Conservation (phyloP, 2,113 vertebrate species). For the Antechinus flavipes region DNA sequence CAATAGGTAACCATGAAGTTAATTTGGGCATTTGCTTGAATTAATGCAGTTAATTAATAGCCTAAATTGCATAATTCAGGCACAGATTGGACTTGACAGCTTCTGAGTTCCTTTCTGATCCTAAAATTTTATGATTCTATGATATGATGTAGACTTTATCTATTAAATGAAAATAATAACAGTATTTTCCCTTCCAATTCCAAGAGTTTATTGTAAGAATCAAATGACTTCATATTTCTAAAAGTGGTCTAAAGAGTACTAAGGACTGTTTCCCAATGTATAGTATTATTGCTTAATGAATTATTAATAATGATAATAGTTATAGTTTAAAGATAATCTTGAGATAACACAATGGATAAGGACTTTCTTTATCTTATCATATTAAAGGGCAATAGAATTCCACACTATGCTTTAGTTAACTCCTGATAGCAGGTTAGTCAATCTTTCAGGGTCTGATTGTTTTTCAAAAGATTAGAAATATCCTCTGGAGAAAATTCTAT, state of each 20-base stretch:
- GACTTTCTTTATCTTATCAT: constrained; percentile 27
- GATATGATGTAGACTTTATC: background rate
- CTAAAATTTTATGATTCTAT: background rate
- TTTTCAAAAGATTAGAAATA: constrained; percentile 26
- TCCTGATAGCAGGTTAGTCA: background rate
- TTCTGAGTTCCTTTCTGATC: background rate
- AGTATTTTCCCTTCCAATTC: background rate
- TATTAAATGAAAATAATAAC: background rate
- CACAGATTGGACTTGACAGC: background rate
- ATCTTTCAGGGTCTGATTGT: background rate
- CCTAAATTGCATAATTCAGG: background rate
- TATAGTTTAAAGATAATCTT: background rate
- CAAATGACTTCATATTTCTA: background rate
- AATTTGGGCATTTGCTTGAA: background rate
- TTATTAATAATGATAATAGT: background rate
- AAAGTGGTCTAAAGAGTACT: background rate
- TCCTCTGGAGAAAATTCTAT: constrained; percentile 23
- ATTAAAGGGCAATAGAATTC: background rate
- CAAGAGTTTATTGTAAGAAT: background rate
- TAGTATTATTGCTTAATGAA: background rate
- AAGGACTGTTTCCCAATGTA: background rate
- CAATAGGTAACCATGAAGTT: background rate
- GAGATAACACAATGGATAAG: background rate
- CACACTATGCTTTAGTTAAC: constrained; percentile 24
- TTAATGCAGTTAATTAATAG: background rate